Evolutionary conservation across 2,888 invertebrate species (phyloP).

Genomic region (Coenonympha arcania): DNA sequence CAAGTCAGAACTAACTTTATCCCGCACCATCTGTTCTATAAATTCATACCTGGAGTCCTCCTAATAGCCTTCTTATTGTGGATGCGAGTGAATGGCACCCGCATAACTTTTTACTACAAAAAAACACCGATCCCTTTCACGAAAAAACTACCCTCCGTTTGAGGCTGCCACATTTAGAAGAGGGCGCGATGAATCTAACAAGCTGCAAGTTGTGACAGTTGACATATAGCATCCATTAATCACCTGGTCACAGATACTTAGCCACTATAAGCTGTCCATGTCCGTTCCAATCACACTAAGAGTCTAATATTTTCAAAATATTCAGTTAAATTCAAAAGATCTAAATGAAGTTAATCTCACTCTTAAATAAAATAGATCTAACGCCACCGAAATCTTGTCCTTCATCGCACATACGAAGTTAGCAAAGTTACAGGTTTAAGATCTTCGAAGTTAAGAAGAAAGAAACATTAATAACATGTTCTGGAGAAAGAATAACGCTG

Average conservation of each 20-base stretch:
- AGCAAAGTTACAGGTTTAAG: too few relatives aligned
- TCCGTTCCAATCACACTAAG: conserved; percentile 25
- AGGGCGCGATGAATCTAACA: conserved; percentile 65
- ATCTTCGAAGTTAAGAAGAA: too few relatives aligned
- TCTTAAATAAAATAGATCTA: too few relatives aligned
- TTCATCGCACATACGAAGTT: too few relatives aligned
- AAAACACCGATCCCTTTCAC: conserved; percentile 52
- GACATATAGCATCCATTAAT: conserved; percentile 71
- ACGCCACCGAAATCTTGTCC: too few relatives aligned
- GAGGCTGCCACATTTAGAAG: conserved; percentile 51
- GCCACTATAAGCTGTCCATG: conserved; percentile 36
- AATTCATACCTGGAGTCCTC: not conserved
- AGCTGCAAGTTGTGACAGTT: conserved; percentile 69
- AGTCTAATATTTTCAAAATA: not conserved
- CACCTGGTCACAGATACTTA: conserved; percentile 58
- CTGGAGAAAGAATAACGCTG: too few relatives aligned
- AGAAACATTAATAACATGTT: too few relatives aligned
- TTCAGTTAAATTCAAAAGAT: not conserved
- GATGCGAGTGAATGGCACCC: conserved; percentile 49
- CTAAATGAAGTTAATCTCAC: too few relatives aligned
- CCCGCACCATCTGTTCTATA: not conserved
- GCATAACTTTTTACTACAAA: conserved; percentile 43
- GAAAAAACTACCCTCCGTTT: conserved; percentile 61
- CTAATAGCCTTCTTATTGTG: conserved; percentile 25
- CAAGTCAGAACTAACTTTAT: not conserved